Conservation (phyloP, 1,140 invertebrate species). For the Sycobia sp. region DNA sequence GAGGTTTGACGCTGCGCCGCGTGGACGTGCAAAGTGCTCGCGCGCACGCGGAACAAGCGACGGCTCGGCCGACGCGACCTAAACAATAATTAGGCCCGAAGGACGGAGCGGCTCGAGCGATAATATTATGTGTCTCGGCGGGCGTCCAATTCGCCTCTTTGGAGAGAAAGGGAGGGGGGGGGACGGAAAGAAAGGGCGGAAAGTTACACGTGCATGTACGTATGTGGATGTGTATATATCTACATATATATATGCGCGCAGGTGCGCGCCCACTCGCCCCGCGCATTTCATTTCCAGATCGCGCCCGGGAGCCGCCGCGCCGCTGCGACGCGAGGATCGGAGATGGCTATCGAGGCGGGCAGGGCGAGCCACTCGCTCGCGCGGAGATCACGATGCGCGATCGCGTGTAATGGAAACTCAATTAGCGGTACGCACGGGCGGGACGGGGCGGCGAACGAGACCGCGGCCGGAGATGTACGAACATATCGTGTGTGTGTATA, state of each 20-base stretch:
- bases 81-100: neutral
- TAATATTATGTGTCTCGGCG: too few relatives aligned
- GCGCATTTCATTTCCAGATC: neutral
- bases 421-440: conserved; percentile 35
- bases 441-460: conserved; percentile 6
- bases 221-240: neutral
- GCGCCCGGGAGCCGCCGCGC: neutral
- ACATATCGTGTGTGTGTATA: too few relatives aligned
- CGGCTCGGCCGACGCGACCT: too few relatives aligned
- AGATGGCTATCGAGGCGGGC: too few relatives aligned
- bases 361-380: neutral
- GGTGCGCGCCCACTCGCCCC: conserved; percentile 26
- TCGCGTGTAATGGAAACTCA: conserved; percentile 44
- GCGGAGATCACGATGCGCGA: neutral
- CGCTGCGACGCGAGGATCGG: too few relatives aligned
- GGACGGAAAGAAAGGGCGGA: too few relatives aligned
- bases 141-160: too few relatives aligned
- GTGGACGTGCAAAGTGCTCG: neutral
- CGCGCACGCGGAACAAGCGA: neutral
- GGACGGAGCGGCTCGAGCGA: too few relatives aligned
- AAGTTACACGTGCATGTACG: too few relatives aligned
- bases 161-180: too few relatives aligned
- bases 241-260: conserved; percentile 19
- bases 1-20: too few relatives aligned
- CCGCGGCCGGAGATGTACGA: too few relatives aligned